phyloP scores from a whole-genome alignment of 1,140 invertebrate genomes.

The Sminthurinus signatus region DNA sequence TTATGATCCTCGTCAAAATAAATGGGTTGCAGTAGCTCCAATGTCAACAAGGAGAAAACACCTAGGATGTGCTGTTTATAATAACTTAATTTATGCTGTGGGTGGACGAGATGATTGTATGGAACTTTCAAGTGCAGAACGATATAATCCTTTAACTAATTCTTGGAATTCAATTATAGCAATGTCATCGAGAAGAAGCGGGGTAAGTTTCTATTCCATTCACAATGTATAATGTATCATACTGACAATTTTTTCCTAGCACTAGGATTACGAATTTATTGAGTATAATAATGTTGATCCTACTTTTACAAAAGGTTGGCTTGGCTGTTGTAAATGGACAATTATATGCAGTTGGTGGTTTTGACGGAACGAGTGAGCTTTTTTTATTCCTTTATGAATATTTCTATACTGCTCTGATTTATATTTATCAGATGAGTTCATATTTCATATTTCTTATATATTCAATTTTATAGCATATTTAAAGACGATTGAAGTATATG shows the following conservation, averaged over 20 bases:
- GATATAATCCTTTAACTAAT: conserved; percentile 90
- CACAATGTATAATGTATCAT: too few relatives aligned
- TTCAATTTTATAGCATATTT: too few relatives aligned
- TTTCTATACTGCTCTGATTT: too few relatives aligned
- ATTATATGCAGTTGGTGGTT: conserved; percentile 77
- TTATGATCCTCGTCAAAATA: conserved; percentile 92
- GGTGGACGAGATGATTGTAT: conserved; percentile 94
- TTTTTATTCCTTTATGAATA: too few relatives aligned
- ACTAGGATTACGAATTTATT: too few relatives aligned
- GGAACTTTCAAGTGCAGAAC: conserved; percentile 90
- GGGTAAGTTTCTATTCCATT: too few relatives aligned
- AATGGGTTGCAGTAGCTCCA: conserved; percentile 58
- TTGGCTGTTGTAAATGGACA: conserved; percentile 95
- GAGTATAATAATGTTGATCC: too few relatives aligned
- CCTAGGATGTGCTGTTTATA: conserved; percentile 95
- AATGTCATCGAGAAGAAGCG: conserved; percentile 94
- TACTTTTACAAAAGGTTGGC: too few relatives aligned
- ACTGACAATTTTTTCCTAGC: too few relatives aligned
- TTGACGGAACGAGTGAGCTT: conserved; percentile 98
- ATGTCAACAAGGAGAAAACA: conserved; percentile 75
- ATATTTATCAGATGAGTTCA: too few relatives aligned
- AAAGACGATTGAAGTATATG: conserved; percentile 97
- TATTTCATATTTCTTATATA: too few relatives aligned
- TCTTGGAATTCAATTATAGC: conserved; percentile 97
- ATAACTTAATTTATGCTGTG: conserved; percentile 94